Base-by-base conservation (phyloP, 2,888 invertebrate species). In the Amphipyra berbera region DNA sequence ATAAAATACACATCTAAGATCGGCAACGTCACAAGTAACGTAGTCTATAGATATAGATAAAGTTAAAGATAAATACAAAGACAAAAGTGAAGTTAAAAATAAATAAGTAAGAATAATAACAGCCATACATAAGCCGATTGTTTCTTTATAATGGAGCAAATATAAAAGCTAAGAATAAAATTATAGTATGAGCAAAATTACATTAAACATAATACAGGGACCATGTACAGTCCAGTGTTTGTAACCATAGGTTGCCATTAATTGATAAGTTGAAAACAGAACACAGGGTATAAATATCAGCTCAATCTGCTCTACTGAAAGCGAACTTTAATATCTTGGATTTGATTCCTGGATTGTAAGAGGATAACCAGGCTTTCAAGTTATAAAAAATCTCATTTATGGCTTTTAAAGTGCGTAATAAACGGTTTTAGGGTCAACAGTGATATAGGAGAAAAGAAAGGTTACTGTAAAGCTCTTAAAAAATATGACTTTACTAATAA, bases 181-280 rank as follows among this genome's bases (percentile, higher is more conserved):
- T 70, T 63, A 71, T 61, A 65, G 75, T 41, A 61, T 38, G 45
- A 13, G 30, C 59, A 56, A 60, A 61, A 76, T 59, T 49, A 56
- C 40, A 65, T 53, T 52, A 62, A 40, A 35, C 21, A 53, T 56
- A 53, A 8, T 21, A 50, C 38, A 27, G 47, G 47, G 40, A 54
- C 46, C 38, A 64, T 64, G 71, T 49, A 12, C 61, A 70, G 50
- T 15, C 15, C 38, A 45, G 42, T 48, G 21, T 55, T 40, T 15
- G 30, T 55, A 73, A 76, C 58, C 45, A 65, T 45, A 59, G 61
- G 58, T 61, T 71, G 40, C 53, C 52, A 50, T 64, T 55, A 70
- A 64, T 47, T 61, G 64, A 75, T 75, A 35, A 60, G 21, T 49
- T 61, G 46, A 67, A 61, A 73, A 54, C 49, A 40, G 12, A 54